These are phyloP conservation scores for Stenolophus ochropezus DNA, from an alignment of 2,888 invertebrate genomes.

Conservation along the genomic window DNA sequence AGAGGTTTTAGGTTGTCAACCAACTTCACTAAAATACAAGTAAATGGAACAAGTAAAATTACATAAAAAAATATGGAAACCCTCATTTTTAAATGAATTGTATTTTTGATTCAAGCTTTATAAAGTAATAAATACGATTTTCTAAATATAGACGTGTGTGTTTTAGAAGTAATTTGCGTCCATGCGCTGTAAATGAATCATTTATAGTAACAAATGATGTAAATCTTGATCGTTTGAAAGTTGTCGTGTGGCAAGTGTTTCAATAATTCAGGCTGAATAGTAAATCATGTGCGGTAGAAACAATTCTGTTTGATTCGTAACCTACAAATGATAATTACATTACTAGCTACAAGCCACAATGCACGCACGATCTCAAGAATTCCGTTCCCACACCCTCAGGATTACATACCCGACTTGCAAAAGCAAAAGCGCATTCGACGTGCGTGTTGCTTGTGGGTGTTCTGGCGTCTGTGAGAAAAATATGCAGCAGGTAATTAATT, in stretches of 20 bases:
- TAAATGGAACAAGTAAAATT: too few species aligned
- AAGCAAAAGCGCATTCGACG: not conserved
- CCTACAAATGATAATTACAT: constrained; percentile 16
- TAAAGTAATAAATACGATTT: too few species aligned
- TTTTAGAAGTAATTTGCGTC: too few species aligned
- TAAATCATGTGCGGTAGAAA: constrained; percentile 7
- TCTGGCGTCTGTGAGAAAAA: constrained; percentile 32
- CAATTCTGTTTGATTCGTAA: constrained; percentile 14
- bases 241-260: not conserved
- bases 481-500: constrained; percentile 30
- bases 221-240: not conserved
- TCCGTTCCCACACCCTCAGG: constrained; percentile 21
- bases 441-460: constrained; percentile 31
- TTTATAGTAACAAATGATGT: too few species aligned
- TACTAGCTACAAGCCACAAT: constrained; percentile 1
- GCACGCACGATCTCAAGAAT: constrained; percentile 28
- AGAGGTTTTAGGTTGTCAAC: too few species aligned
- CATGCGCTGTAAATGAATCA: too few species aligned
- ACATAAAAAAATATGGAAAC: too few species aligned
- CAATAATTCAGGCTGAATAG: not conserved
- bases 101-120: too few species aligned
- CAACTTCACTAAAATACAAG: too few species aligned
- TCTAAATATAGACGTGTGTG: too few species aligned
- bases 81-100: too few species aligned
- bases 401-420: constrained; percentile 2